These are phyloP conservation scores for Mythimna ferrago DNA, from an alignment of 2,888 invertebrate genomes.

Conservation along the genomic window DNA sequence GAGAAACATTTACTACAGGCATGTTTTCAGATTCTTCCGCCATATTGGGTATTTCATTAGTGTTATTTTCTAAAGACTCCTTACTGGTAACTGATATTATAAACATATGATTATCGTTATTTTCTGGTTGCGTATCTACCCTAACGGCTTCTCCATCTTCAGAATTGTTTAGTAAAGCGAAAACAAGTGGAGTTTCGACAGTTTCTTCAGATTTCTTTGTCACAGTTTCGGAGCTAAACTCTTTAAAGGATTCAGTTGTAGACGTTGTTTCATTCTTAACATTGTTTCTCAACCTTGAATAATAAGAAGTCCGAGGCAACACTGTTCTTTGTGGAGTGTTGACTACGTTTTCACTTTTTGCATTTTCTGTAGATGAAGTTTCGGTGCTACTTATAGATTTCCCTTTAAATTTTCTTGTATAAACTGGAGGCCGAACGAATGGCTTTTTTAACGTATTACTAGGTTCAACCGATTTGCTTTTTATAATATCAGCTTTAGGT, in stretches of 20 bases:
- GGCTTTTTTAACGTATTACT: slow-evolving; percentile 75
- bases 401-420: slow-evolving; percentile 75
- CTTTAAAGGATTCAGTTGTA: slow-evolving; percentile 64
- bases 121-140: slow-evolving; percentile 61
- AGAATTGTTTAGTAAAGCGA: slow-evolving; percentile 76
- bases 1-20: slow-evolving; percentile 67
- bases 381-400: slow-evolving; percentile 71
- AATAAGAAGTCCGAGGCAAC: slow-evolving; percentile 83
- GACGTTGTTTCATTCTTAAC: slow-evolving; percentile 66
- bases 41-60: slow-evolving; percentile 73
- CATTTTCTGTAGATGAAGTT: slow-evolving; percentile 56
- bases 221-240: slow-evolving; percentile 53
- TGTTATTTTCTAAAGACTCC: slow-evolving; percentile 80
- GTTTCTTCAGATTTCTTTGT: slow-evolving; percentile 76
- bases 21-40: slow-evolving; percentile 75
- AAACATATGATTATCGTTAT: slow-evolving; percentile 73
- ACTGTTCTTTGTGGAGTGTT: slow-evolving; percentile 65
- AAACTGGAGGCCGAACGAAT: slow-evolving; percentile 75
- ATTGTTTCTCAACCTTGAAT: slow-evolving; percentile 78
- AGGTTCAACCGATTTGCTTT: slow-evolving; percentile 71
- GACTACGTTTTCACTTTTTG: slow-evolving; percentile 58
- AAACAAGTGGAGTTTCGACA: slow-evolving; percentile 79
- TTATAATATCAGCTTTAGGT: slow-evolving; percentile 69
- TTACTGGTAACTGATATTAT: slow-evolving; percentile 81
- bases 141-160: slow-evolving; percentile 64